Base-by-base conservation (phyloP, 2,113 vertebrate genomes). In the Agelaius tricolor region DNA sequence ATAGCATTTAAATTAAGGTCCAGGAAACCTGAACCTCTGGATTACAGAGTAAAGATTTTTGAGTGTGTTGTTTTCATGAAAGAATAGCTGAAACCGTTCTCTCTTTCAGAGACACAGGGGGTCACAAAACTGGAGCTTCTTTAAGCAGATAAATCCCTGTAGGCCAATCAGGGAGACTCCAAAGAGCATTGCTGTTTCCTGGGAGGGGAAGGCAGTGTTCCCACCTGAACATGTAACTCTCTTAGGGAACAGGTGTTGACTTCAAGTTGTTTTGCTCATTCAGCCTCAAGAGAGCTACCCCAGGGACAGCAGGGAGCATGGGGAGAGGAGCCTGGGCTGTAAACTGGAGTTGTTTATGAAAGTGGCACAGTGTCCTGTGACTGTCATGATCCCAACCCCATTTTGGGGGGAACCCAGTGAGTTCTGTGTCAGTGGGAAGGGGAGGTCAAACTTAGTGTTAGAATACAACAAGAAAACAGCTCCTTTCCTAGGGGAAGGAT, bases 191-290 rank as follows among this genome's bases (percentile, higher is more conserved):
- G n/a, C 9, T 22, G 21, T 41, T 82, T 57, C 54, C 41, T 39
- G 15, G 30, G 58, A 26, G 26, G 30, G 52, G 24, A 79, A 79
- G 31, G 58, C 7, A 78, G 44, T 19, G 16, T 47, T 94, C 76
- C 76, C 52, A 35, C 18, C 33, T 66, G 49, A 63, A 26, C 23
- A 8, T 11, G 0, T 21, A 27, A 30, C 21, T 80, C 28, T 3
- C 0, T 16, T 28, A 33, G 80, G 68, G 47, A 95, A 18, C 0
- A 93, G 43, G 13, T 93, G 84, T 94, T 90, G 85, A 90, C 55
- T 89, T 71, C 10, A 26, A 59, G 76, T 71, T 91, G 91, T 89
- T 96, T 87, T 95, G 43, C 52, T 89, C 51, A 59, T 63, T 91
- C 52, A 91, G 8, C 61, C 93, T 67, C 69, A 52, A 21, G 88